Evolutionary conservation across 2,113 vertebrate species (phyloP).

Genomic region (Abramis brama): DNA sequence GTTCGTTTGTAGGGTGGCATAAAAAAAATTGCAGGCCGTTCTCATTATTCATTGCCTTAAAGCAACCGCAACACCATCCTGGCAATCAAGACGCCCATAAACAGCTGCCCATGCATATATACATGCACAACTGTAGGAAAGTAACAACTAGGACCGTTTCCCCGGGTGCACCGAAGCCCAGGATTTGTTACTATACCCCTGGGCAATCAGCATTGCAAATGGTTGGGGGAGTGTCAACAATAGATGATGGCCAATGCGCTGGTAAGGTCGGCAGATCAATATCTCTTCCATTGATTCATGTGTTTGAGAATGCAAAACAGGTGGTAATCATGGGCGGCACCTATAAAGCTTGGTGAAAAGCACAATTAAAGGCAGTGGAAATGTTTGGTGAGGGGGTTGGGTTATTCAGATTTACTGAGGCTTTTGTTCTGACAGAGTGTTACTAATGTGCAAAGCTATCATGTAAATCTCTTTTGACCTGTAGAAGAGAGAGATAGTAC

Average conservation of each 20-base stretch:
- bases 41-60: conserved; percentile 16
- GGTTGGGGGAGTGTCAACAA: neutral
- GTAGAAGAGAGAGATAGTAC: neutral
- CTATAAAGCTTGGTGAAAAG: neutral
- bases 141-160: neutral
- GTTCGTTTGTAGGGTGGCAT: neutral
- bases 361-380: conserved; percentile 13
- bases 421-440: neutral
- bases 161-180: neutral
- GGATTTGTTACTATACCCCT: conserved; percentile 42
- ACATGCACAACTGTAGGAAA: conserved; percentile 31
- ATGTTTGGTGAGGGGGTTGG: neutral
- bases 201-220: conserved; percentile 53
- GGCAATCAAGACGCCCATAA: neutral
- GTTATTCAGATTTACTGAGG: neutral
- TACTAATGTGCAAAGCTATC: conserved; percentile 15
- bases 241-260: conserved; percentile 36
- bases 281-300: conserved; percentile 50
- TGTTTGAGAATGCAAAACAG: conserved; percentile 58
- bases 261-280: conserved; percentile 43
- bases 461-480: conserved; percentile 14
- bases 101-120: conserved; percentile 34
- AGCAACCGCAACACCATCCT: neutral
- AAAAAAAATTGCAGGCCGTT: neutral
- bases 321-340: conserved; percentile 32